Conservation (phyloP, 2,888 invertebrate genomes). For the Aleiodes leptofemur region DNA sequence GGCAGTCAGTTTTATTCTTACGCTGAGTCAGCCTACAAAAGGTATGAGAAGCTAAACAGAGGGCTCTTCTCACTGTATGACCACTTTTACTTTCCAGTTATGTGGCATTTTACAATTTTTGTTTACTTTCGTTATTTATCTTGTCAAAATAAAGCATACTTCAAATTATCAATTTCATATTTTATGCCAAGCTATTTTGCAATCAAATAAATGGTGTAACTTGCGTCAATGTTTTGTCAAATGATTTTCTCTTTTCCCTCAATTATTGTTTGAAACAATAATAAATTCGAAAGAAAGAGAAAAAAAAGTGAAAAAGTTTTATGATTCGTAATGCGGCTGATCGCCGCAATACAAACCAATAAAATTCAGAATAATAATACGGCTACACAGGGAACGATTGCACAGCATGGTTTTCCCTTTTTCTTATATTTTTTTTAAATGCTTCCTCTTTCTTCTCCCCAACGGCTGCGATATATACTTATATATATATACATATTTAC, state of each 20-base stretch:
- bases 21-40: slow-evolving; percentile 68
- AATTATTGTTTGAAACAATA: slow-evolving; percentile 56
- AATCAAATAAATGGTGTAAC: neutral
- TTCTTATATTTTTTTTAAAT: neutral
- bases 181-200: neutral
- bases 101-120: neutral
- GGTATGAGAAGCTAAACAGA: slow-evolving; percentile 2
- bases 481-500: neutral
- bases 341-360: slow-evolving; percentile 63
- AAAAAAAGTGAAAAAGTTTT: slow-evolving; percentile 53
- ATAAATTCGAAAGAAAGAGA: slow-evolving; percentile 9
- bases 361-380: slow-evolving; percentile 71
- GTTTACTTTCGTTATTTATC: slow-evolving; percentile 17
- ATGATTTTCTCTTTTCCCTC: slow-evolving; percentile 43
- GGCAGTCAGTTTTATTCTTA: slow-evolving; percentile 70
- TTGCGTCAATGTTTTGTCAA: slow-evolving; percentile 25
- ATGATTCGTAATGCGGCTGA: slow-evolving; percentile 61
- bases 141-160: neutral
- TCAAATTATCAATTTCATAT: neutral
- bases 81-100: slow-evolving; percentile 27
- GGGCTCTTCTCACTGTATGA: slow-evolving; percentile 23
- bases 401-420: slow-evolving; percentile 2
- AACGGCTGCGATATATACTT: slow-evolving; percentile 7
- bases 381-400: slow-evolving; percentile 6
- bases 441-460: slow-evolving; percentile 18